Evolutionary conservation across 2,888 invertebrate genomes (phyloP), one percentile per base, ranked within the genome.

Genomic region (Xestoiulus laeticollis): DNA sequence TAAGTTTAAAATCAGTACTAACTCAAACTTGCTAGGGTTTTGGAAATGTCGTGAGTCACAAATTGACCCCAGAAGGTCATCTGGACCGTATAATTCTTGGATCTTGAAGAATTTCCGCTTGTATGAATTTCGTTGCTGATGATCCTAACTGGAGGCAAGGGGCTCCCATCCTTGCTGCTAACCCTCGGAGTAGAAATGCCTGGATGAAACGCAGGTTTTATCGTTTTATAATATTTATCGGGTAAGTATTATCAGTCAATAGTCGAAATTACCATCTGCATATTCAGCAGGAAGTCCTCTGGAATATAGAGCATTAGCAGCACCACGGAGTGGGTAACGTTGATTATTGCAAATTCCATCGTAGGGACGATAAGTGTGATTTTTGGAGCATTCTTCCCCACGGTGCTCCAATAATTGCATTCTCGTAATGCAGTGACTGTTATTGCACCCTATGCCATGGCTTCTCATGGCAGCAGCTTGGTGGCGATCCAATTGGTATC

Each of bases 21-120:
- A 32, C 53, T 86, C 59, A 38, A 38, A 4, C n/a, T 10, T 2
- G 53, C 33, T 12, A 30, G 30, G 22, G 53, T 53, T 19, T 43
- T 78, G 5, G 38, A 26, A n/a, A 87, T 30, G 22, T 87, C 87
- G 83, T 87, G 87, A 87, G 87, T 59, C 32, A 87, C 14, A 32
- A 87, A 87, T 26, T 87, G 82, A 14, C 87, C 87, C n/a, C n/a
- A 87, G 1, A 83, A 83, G 19, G 22, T 87, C 83, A 68, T 68
- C 68, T 26, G 12, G 2, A 26, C 26, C 68, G 68, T 26, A 26
- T 68, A 68, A 26, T 26, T 68, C 12, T 68, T 68, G 10, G 68
- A 68, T n/a, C 6, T 68, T 1, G 22, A 8, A 0, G 68, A 22
- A 26, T 68, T 68, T 26, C 26, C 26, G 10, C 22, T 26, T 10